A percentile compares a stretch with the other conserved stretches of the same genome.
Conservation (phyloP, 2,113 vertebrate species). For the Tachysurus vachellii region DNA sequence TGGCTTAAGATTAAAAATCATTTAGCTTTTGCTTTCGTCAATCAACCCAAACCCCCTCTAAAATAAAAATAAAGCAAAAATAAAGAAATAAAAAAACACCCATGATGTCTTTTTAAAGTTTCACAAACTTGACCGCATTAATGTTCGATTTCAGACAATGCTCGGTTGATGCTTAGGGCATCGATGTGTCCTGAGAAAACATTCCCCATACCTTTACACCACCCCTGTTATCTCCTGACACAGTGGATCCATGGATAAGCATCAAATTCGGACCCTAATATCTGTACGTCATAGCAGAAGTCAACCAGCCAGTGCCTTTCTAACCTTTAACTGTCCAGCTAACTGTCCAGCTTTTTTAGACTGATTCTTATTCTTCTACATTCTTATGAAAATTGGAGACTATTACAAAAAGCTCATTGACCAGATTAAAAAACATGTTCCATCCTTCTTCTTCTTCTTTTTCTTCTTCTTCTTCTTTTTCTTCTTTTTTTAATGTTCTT, state of each 20-base stretch:
- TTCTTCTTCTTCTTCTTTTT: background rate
- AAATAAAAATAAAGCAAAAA: too few species aligned
- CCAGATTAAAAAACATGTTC: background rate
- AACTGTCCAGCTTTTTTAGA: background rate
- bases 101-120: background rate
- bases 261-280: background rate
- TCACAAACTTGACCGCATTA: background rate
- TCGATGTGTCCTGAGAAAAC: background rate
- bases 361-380: too few species aligned
- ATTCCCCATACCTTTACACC: background rate
- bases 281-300: background rate
- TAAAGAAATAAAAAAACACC: too few species aligned
- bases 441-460: background rate
- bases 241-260: background rate
- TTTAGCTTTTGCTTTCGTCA: background rate
- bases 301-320: background rate
- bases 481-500: background rate
- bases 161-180: background rate
- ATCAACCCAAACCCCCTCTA: too few species aligned
- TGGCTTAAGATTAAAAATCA: background rate
- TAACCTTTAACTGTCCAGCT: background rate
- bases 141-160: background rate
- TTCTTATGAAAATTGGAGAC: background rate
- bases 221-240: background rate
- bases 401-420: background rate